A percentile compares a stretch with the other conserved stretches of the same genome.
These are phyloP conservation scores for Meloidogyne exigua DNA, from an alignment of 1,140 invertebrate species.

Conservation along the genomic window DNA sequence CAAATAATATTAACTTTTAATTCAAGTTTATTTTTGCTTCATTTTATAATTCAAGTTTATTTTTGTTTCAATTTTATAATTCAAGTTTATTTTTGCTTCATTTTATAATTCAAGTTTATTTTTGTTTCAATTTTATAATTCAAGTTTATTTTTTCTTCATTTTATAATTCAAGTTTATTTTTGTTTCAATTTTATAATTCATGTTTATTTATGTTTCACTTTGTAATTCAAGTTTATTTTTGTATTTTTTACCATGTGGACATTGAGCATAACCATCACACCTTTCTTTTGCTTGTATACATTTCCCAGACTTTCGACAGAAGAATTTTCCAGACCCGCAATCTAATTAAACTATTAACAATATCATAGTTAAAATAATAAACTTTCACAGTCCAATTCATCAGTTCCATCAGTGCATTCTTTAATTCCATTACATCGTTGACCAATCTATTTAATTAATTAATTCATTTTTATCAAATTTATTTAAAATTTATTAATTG, in stretches of 20 bases:
- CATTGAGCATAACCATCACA: conserved; percentile 58
- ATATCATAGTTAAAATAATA: neutral
- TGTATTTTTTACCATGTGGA: conserved; percentile 41
- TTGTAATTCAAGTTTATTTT: neutral
- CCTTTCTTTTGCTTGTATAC: conserved; percentile 48
- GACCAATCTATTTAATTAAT: conserved; percentile 19
- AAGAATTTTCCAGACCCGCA: conserved; percentile 56
- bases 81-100: neutral
- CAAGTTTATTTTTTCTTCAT: too few relatives aligned
- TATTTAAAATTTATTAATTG: neutral
- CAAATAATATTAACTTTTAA: neutral
- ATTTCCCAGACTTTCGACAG: conserved; percentile 58
- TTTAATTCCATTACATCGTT: conserved; percentile 55
- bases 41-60: neutral
- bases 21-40: neutral
- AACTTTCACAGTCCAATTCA: conserved; percentile 58
- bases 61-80: neutral
- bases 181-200: too few relatives aligned
- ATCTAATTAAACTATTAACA: conserved; percentile 31
- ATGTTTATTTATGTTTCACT: too few relatives aligned
- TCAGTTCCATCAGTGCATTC: conserved; percentile 61
- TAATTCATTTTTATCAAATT: neutral
- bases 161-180: too few relatives aligned
- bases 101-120: neutral
- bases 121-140: neutral